These are phyloP conservation scores for Petrophora chlorosata DNA, from an alignment of 2,888 invertebrate species.

Conservation along the genomic window DNA sequence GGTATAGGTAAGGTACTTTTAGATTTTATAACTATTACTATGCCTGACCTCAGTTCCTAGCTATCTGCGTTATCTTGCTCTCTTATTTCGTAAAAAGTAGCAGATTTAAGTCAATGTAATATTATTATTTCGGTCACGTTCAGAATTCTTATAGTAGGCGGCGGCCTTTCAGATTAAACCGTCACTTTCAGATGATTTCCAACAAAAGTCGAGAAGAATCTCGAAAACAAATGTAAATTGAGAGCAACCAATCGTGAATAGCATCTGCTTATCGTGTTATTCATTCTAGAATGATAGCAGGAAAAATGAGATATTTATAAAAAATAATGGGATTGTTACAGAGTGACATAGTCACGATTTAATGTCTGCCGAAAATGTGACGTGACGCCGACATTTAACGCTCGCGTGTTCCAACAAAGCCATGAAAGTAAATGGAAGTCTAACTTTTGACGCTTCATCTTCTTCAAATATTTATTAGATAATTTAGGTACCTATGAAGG, in stretches of 20 bases:
- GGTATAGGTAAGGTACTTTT: too few species aligned
- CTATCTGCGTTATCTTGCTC: background rate
- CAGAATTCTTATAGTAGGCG: slow-evolving; percentile 59
- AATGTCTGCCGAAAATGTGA: too few species aligned
- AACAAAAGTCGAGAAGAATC: slow-evolving; percentile 48
- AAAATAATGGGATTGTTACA: too few species aligned
- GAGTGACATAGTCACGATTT: too few species aligned
- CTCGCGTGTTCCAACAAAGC: too few species aligned
- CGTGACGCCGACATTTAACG: too few species aligned
- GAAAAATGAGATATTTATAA: background rate
- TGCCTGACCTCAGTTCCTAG: too few species aligned
- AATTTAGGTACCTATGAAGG: too few species aligned
- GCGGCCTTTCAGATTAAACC: slow-evolving; percentile 67
- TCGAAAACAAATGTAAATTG: slow-evolving; percentile 37
- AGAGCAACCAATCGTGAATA: slow-evolving; percentile 33
- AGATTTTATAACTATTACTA: too few species aligned
- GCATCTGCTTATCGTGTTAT: slow-evolving; percentile 25
- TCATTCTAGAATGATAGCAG: slow-evolving; percentile 4
- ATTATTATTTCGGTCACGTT: slow-evolving; percentile 71
- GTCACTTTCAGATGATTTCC: slow-evolving; percentile 71
- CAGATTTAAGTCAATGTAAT: slow-evolving; percentile 38
- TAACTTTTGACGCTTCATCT: too few species aligned
- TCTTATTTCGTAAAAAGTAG: slow-evolving; percentile 17
- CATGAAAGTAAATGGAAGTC: too few species aligned
- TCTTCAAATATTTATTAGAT: too few species aligned